Evolutionary conservation across 1,140 invertebrate genomes (phyloP).

Genomic region (Luehdorfia chinensis): DNA sequence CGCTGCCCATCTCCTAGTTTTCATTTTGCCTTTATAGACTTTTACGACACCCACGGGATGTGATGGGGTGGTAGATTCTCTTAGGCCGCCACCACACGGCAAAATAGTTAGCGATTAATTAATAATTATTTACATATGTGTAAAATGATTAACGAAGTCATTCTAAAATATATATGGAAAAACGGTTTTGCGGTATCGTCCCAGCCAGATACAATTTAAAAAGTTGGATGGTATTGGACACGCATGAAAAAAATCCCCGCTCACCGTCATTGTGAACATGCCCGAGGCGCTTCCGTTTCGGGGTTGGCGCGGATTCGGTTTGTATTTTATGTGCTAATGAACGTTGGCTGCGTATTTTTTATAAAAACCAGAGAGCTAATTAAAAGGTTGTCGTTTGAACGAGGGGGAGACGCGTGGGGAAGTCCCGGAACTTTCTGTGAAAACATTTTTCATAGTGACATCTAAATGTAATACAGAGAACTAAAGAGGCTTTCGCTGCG

Average conservation of each 20-base stretch:
- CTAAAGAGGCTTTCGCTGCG: not conserved
- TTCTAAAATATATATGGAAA: no score
- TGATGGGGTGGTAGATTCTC: no score
- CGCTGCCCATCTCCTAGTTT: no score
- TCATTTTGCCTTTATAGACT: no score
- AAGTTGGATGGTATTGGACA: not conserved
- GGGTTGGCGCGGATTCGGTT: not conserved
- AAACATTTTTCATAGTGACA: conserved; percentile 1
- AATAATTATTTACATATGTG: no score
- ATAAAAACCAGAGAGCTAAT: conserved; percentile 11
- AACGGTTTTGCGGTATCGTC: no score
- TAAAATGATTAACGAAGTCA: no score
- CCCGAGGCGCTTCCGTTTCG: not conserved
- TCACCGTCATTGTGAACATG: not conserved
- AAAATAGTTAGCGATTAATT: no score
- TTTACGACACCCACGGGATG: no score
- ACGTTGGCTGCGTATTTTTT: conserved; percentile 8
- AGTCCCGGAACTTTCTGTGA: not conserved
- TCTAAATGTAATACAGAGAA: conserved; percentile 6
- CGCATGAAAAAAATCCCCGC: not conserved
- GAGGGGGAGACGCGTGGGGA: not conserved
- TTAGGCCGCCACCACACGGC: no score
- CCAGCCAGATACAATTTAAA: not conserved
- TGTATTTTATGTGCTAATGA: conserved; percentile 7
- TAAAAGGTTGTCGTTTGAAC: conserved; percentile 12